Evolutionary conservation across 30 jellyfish, hydroid and myxozoan species (phyloP).

Genomic region (Turritopsis dohrnii): DNA sequence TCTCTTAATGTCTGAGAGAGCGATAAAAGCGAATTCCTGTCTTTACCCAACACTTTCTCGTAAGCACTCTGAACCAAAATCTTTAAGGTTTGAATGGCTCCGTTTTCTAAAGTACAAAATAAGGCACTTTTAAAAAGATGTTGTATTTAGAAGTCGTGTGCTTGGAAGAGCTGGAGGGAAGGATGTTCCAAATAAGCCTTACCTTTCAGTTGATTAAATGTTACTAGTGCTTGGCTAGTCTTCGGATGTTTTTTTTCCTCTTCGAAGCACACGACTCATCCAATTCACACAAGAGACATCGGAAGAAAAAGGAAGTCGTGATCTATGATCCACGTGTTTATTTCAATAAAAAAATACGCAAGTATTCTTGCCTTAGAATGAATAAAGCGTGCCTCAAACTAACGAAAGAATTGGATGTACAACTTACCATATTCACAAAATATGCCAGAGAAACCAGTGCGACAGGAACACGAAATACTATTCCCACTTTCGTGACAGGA

Average conservation of each 20-base stretch:
- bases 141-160: neutral
- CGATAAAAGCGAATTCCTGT: neutral
- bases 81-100: neutral
- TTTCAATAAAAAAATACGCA: neutral
- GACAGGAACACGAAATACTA: neutral
- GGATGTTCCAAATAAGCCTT: neutral
- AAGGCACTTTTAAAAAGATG: neutral
- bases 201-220: no score
- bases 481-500: slow-evolving; percentile 9
- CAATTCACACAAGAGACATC: neutral
- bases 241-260: neutral
- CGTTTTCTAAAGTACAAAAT: neutral
- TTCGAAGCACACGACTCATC: neutral
- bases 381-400: neutral
- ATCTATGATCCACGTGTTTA: neutral
- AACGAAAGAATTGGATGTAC: neutral
- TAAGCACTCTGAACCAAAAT: neutral
- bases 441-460: neutral
- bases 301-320: neutral
- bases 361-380: neutral
- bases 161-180: neutral
- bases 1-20: neutral
- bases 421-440: slow-evolving; percentile 11
- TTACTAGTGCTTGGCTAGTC: neutral
- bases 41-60: neutral